Base-by-base conservation (phyloP, 2,113 vertebrate species). In the Ciconia stormi region DNA sequence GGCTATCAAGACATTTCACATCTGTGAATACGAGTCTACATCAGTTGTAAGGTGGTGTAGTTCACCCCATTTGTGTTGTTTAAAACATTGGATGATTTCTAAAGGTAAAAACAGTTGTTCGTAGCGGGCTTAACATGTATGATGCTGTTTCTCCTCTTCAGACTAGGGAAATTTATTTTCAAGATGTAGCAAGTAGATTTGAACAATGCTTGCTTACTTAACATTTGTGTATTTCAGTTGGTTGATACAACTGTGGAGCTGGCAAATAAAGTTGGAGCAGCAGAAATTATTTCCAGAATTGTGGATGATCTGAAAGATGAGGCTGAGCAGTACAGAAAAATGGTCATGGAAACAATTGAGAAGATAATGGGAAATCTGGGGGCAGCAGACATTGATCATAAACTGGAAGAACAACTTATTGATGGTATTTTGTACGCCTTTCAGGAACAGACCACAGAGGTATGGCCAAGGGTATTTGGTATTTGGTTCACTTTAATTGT, bases 331-430 rank as follows among this genome's bases (percentile, higher is more conserved):
- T 99, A 99, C 98, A 98, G 99, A 71, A 99, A 99, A 97, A 99
- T 99, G 99, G 99, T 99, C 80, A 99, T 99, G 99, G 99, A 99
- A 91, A 99, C 99, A 27, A 99, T 99, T 72, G 99, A 99, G 95
- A 99, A 99, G 96, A 99, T 99, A 84, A 99, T 99, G 99, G 99
- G 99, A 50, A 99, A 99, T 95, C 97, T 99, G 69, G 99, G 99
- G 2, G 99, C 99, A 10, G 99, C 99, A 14, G 99, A 99, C 97
- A 99, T 99, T 10, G 99, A 99, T 97, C 99, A 99, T 94, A 99
- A 99, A 90, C 98, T 99, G 89, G 99, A 99, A 96, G 99, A 99
- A 91, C 99, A 99, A 72, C 98, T 99, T 94, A 99, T 99, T 93
- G 99, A 99, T 89, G 99, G 99, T 11, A 99, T 99, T 95, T 97